Evolutionary conservation across 2,797 vertebrate species (phyloP).

Genomic region (Gobio occitaniae): DNA sequence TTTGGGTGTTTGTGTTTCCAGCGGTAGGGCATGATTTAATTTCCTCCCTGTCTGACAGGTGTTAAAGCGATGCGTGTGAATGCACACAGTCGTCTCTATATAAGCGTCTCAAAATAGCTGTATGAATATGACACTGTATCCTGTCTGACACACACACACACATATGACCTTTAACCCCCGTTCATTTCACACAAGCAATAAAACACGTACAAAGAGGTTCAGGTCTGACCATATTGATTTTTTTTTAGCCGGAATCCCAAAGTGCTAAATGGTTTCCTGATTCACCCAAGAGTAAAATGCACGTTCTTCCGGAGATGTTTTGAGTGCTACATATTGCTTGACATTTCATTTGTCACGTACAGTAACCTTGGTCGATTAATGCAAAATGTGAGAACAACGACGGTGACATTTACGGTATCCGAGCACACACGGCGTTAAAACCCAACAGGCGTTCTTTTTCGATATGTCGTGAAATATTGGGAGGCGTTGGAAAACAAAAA

Average conservation of each 20-base stretch:
- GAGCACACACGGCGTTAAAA: constrained; percentile 35
- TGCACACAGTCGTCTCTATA: neutral
- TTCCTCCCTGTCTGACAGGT: constrained; percentile 51
- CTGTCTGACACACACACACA: neutral
- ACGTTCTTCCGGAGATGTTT: constrained; percentile 35
- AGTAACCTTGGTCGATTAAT: constrained; percentile 24
- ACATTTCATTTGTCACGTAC: constrained; percentile 53
- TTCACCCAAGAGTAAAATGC: constrained; percentile 47
- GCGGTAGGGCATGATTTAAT: constrained; percentile 50
- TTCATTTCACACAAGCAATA: constrained; percentile 8
- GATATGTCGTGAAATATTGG: constrained; percentile 21
- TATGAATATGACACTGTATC: constrained; percentile 6
- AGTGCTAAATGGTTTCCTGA: constrained; percentile 18
- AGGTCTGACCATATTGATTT: constrained; percentile 10
- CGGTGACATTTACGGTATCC: constrained; percentile 50
- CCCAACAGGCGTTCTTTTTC: neutral
- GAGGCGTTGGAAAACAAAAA: constrained; percentile 17
- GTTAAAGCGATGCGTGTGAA: constrained; percentile 34
- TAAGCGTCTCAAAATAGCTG: constrained; percentile 15
- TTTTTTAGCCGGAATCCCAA: neutral
- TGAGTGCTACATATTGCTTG: constrained; percentile 14
- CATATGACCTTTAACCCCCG: constrained; percentile 32
- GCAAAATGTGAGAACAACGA: constrained; percentile 39
- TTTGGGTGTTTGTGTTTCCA: constrained; percentile 42
- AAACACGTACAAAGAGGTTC: neutral